phyloP scores from a whole-genome alignment of 2,888 invertebrate genomes.

The Campoplex capitator region DNA sequence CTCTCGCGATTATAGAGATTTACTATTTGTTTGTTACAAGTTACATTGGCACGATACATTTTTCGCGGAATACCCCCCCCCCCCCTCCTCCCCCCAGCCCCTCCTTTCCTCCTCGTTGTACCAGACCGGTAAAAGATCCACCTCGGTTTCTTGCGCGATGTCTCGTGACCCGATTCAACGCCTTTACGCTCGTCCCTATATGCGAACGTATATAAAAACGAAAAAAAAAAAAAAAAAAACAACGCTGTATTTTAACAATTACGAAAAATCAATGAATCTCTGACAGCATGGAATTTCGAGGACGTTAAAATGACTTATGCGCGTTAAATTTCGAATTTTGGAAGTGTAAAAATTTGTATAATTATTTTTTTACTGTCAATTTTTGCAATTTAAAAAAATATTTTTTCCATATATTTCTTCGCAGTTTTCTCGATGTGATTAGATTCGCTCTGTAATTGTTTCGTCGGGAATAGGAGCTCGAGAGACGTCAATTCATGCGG shows the following conservation, averaged over 20 bases:
- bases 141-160: constrained; percentile 76
- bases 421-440: neutral
- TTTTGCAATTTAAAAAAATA: neutral
- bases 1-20: neutral
- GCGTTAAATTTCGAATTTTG: neutral
- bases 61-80: constrained; percentile 58
- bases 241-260: neutral
- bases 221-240: too few relatives aligned
- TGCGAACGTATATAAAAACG: neutral
- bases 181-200: constrained; percentile 30
- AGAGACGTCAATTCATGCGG: constrained; percentile 68
- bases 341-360: neutral
- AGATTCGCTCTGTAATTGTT: neutral
- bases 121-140: constrained; percentile 65
- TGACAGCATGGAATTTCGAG: neutral
- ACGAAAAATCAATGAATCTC: neutral
- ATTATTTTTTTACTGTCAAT: constrained; percentile 4
- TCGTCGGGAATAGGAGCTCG: constrained; percentile 11
- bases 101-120: constrained; percentile 18
- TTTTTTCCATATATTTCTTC: neutral
- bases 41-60: constrained; percentile 50
- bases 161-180: constrained; percentile 80
- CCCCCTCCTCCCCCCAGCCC: constrained; percentile 15
- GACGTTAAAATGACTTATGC: neutral
- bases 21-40: constrained; percentile 14